Evolutionary conservation across 2,797 vertebrate species (phyloP).

Genomic region (Orientallactaga sibirica): DNA sequence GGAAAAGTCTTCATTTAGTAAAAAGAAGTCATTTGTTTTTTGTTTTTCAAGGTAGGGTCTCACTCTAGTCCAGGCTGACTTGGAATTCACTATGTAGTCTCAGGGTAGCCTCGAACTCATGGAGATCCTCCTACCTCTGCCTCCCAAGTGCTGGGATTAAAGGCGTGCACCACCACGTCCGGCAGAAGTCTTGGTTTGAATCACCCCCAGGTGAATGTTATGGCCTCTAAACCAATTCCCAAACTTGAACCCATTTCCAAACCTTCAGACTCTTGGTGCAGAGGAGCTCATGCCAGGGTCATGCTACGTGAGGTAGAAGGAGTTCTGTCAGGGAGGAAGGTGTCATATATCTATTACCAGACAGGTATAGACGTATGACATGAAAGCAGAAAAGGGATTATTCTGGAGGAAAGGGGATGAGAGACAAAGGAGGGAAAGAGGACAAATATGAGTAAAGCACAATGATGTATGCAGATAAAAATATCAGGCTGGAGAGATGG

Average conservation of each 20-base stretch:
- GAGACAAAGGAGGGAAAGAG: neutral
- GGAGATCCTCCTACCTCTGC: too few relatives aligned
- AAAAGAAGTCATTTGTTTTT: neutral
- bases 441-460: neutral
- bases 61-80: too few relatives aligned
- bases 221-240: neutral
- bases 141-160: too few relatives aligned
- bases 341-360: neutral
- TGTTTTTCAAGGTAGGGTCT: too few relatives aligned
- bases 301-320: neutral
- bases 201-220: neutral
- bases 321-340: too few relatives aligned
- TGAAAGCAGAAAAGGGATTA: neutral
- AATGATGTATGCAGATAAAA: neutral
- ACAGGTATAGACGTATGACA: neutral
- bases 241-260: slow-evolving; percentile 42
- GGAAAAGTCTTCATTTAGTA: neutral
- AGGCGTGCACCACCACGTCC: too few relatives aligned
- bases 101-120: too few relatives aligned
- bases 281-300: neutral
- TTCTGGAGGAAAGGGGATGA: neutral
- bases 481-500: neutral
- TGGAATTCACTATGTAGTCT: too few relatives aligned
- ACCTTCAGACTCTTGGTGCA: neutral
- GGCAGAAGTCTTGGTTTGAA: neutral